Evolutionary conservation across 2,888 invertebrate species (phyloP).

Genomic region (Geophilus truncorum): DNA sequence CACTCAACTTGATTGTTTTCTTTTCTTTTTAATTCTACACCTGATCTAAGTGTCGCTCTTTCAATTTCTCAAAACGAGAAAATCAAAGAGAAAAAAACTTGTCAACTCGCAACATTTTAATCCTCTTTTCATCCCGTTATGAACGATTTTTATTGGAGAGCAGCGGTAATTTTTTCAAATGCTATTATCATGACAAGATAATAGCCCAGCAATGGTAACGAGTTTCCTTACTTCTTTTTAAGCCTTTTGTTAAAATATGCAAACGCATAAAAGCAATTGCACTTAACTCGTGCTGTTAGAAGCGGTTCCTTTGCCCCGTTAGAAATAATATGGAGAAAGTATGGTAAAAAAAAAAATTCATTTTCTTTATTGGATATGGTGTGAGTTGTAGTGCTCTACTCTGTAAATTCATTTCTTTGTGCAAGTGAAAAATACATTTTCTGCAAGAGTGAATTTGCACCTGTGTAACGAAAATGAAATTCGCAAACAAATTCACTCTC

Average conservation of each 20-base stretch:
- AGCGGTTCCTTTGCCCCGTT: not conserved
- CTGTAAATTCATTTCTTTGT: slow-evolving; percentile 9
- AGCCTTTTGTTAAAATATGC: not conserved
- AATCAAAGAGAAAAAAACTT: not conserved
- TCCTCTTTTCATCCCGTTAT: not conserved
- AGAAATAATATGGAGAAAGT: too few relatives aligned
- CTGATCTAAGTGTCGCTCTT: not conserved
- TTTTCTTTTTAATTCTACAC: not conserved
- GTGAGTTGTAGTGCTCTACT: not conserved
- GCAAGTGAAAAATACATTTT: not conserved
- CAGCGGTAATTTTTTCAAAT: not conserved
- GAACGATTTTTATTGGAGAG: not conserved
- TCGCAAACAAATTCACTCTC: not conserved
- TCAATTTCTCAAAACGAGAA: not conserved
- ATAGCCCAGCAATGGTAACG: not conserved
- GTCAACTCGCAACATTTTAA: not conserved
- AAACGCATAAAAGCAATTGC: not conserved
- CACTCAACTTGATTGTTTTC: not conserved
- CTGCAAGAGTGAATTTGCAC: slow-evolving; percentile 9
- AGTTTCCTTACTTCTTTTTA: not conserved
- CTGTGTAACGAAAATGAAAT: slow-evolving; percentile 1
- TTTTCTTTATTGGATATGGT: not conserved
- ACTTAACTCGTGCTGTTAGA: not conserved
- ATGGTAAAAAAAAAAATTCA: not conserved
- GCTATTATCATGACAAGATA: slow-evolving; percentile 2